Evolutionary conservation across 2,888 invertebrate species (phyloP).

Genomic region (Leistus spinibarbis): DNA sequence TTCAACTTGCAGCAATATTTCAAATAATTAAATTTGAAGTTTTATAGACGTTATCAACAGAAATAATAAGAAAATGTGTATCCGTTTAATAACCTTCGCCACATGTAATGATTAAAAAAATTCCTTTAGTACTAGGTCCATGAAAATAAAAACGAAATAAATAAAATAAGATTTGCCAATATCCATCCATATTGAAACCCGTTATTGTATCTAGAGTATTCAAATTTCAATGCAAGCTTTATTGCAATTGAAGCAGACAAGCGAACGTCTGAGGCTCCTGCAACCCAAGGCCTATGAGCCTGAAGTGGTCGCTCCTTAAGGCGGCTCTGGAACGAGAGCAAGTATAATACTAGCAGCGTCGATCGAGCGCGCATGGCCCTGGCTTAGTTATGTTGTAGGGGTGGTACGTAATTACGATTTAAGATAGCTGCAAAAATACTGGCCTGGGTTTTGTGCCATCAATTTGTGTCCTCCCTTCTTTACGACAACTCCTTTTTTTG

Average conservation of each 20-base stretch:
- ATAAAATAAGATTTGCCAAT: too few relatives aligned
- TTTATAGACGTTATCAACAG: too few relatives aligned
- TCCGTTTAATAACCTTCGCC: too few relatives aligned
- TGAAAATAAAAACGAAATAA: too few relatives aligned
- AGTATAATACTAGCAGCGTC: neutral
- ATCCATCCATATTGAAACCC: too few relatives aligned
- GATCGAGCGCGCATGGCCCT: neutral
- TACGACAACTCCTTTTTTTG: slow-evolving; percentile 6
- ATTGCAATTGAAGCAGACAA: neutral
- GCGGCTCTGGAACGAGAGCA: neutral
- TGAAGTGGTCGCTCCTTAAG: neutral
- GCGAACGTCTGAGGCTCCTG: neutral
- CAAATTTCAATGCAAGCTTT: too few relatives aligned
- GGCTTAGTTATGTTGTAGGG: slow-evolving; percentile 8
- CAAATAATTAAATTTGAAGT: too few relatives aligned
- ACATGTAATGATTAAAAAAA: too few relatives aligned
- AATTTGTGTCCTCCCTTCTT: slow-evolving; percentile 11
- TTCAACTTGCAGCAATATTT: too few relatives aligned
- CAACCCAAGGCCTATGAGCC: neutral
- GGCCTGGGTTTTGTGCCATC: slow-evolving; percentile 8
- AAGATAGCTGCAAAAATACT: slow-evolving; percentile 11
- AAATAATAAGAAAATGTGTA: too few relatives aligned
- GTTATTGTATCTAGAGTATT: too few relatives aligned
- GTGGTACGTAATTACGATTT: slow-evolving; percentile 11
- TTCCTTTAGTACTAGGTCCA: too few relatives aligned